These are phyloP conservation scores for Dendroctonus valens DNA, from an alignment of 1,140 invertebrate species.

Conservation along the genomic window DNA sequence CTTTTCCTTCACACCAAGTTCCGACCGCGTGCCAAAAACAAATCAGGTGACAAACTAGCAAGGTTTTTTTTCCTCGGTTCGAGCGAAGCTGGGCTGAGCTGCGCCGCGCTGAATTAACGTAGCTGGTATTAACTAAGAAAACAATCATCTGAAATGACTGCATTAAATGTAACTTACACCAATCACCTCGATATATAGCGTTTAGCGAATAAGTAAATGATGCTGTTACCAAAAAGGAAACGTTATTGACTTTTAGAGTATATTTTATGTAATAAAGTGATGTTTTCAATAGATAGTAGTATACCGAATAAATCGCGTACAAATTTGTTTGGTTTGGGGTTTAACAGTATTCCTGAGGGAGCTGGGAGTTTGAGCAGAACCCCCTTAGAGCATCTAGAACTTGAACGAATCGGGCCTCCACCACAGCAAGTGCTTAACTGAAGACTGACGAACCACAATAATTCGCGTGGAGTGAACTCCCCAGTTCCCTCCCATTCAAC, in stretches of 20 bases:
- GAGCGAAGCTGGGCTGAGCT: neutral
- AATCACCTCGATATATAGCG: constrained; percentile 38
- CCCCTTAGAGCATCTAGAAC: neutral
- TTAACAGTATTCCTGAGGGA: neutral
- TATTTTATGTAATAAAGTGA: constrained; percentile 2
- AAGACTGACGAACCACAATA: neutral
- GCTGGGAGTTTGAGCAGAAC: neutral
- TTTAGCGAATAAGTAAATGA: constrained; percentile 18
- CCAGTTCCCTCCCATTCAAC: neutral
- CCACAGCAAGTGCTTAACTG: neutral
- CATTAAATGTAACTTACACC: constrained; percentile 36
- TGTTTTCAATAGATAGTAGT: neutral
- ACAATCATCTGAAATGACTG: constrained; percentile 41
- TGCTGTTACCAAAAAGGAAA: constrained; percentile 7
- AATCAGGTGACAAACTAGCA: neutral
- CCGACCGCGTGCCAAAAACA: neutral
- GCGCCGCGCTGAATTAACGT: neutral
- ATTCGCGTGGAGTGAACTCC: neutral
- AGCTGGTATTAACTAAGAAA: constrained; percentile 21
- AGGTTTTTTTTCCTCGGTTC: neutral
- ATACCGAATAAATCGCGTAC: neutral
- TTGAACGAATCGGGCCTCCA: neutral
- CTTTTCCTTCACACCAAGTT: neutral
- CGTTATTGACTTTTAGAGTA: constrained; percentile 5
- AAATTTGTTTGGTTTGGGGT: neutral